Percentiles rank a stretch among this genome's conserved stretches.
phyloP scores from a whole-genome alignment of 2,113 vertebrate species.

The Erythrolamprus reginae region DNA sequence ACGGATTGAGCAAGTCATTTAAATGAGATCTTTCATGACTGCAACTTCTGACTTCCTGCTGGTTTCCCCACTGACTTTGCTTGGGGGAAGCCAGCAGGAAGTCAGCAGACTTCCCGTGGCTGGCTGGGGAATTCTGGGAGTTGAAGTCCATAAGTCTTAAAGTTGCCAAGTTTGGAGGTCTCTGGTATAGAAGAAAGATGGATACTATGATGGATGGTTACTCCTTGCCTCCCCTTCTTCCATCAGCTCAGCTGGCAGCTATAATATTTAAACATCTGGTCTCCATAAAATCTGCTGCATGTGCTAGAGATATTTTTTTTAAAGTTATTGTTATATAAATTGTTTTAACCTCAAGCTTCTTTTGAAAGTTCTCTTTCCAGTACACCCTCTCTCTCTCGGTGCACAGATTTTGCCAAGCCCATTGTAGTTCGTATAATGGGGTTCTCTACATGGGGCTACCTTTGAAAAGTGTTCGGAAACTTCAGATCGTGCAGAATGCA shows the following conservation, averaged over 20 bases:
- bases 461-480: too few relatives aligned
- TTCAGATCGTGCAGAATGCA: too few relatives aligned
- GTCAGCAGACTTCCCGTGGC: neutral
- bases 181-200: neutral
- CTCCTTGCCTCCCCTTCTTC: neutral
- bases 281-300: slow-evolving; percentile 22
- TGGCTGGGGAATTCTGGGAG: neutral
- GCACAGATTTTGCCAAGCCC: neutral
- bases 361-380: slow-evolving; percentile 5
- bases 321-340: slow-evolving; percentile 34
- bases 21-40: neutral
- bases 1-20: neutral
- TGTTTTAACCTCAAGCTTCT: neutral
- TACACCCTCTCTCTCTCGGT: neutral
- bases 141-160: neutral
- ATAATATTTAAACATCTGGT: slow-evolving; percentile 40
- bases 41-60: neutral
- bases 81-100: neutral
- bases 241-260: slow-evolving; percentile 25
- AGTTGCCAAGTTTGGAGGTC: neutral
- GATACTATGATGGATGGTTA: neutral
- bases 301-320: neutral
- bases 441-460: too few relatives aligned
- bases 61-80: neutral
- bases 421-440: neutral